Conservation (phyloP, 2,113 vertebrate species). For the Plotosus lineatus region DNA sequence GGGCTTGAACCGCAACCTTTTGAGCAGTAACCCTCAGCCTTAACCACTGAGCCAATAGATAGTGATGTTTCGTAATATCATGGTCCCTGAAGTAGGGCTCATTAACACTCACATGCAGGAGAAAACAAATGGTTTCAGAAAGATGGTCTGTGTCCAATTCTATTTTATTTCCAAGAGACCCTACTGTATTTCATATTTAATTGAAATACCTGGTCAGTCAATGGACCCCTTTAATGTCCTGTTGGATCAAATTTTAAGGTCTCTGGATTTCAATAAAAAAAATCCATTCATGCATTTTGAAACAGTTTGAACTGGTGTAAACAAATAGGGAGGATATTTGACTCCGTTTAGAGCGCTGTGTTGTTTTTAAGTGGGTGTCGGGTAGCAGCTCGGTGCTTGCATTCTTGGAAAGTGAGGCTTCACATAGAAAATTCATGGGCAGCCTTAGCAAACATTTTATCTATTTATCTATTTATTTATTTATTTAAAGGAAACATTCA, state of each 20-base stretch:
- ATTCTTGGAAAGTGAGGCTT: not conserved
- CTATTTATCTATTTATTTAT: no score
- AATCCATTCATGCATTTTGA: not conserved
- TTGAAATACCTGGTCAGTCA: no score
- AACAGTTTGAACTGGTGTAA: not conserved
- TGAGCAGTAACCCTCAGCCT: no score
- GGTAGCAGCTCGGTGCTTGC: not conserved
- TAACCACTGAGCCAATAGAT: no score
- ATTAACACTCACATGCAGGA: no score
- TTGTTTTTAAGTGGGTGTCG: not conserved
- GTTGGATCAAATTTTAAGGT: not conserved
- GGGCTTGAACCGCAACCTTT: no score
- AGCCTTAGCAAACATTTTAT: not conserved
- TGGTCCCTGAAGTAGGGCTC: no score
- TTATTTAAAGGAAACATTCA: not conserved
- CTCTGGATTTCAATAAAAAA: not conserved
- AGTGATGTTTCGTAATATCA: no score
- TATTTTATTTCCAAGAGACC: no score
- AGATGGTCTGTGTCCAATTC: no score
- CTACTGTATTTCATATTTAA: no score
- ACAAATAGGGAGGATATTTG: not conserved
- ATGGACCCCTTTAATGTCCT: not conserved
- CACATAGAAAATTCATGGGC: not conserved
- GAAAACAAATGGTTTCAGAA: no score
- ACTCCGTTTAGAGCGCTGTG: not conserved